A percentile compares a stretch with the other conserved stretches of the same genome.
Conservation (phyloP, 2,797 vertebrate genomes). For the Taeniopygia guttata region DNA sequence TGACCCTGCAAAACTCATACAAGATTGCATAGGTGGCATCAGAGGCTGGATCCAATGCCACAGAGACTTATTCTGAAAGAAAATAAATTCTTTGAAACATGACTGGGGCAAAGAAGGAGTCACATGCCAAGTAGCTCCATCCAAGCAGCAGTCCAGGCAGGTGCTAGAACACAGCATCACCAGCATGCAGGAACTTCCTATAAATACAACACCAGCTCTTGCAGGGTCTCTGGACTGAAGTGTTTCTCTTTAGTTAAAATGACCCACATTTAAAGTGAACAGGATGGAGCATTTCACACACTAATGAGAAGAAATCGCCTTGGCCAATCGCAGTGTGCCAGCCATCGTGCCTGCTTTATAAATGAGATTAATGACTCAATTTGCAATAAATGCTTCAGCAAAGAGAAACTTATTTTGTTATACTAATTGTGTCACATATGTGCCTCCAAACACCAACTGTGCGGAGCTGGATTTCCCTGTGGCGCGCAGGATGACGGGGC, state of each 20-base stretch:
- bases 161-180: not conserved
- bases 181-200: not conserved
- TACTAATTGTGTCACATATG: conserved; percentile 59
- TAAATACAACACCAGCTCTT: not conserved
- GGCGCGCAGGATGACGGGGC: not conserved
- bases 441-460: conserved; percentile 60
- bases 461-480: conserved; percentile 44
- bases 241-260: conserved; percentile 1
- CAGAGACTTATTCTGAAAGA: not conserved
- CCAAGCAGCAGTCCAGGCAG: not conserved
- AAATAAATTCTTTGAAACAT: not conserved
- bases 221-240: not conserved
- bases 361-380: conserved; percentile 71
- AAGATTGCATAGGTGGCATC: not conserved
- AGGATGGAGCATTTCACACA: not conserved
- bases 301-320: conserved; percentile 22
- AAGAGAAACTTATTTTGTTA: conserved; percentile 66
- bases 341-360: conserved; percentile 49
- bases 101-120: not conserved
- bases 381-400: conserved; percentile 60
- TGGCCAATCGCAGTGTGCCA: not conserved
- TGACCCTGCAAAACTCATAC: not conserved
- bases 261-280: conserved; percentile 5
- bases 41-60: not conserved
- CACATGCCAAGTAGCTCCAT: not conserved